Evolutionary conservation across 1,140 invertebrate species (phyloP), one percentile per base, ranked within the genome.

Genomic region (Leptopilina boulardi): DNA sequence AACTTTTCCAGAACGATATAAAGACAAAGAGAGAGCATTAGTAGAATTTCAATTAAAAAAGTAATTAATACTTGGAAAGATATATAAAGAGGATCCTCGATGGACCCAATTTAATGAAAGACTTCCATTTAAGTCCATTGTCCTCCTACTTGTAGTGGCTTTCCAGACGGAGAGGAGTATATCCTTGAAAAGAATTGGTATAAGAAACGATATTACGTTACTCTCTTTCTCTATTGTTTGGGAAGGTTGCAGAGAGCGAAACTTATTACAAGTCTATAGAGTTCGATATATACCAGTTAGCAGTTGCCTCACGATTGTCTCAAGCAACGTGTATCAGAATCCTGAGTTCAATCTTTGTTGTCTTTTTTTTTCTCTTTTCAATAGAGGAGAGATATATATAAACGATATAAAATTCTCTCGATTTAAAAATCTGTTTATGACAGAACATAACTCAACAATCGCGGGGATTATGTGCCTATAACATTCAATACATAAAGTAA

Each of bases 131-230:
- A 66, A 66, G 59, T 66, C 59, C 59, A 34, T 66, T 66, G 59
- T 66, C 59, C 59, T 66, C 59, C 23, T 9, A 8, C 23, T 66
- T 66, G 59, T 66, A 66, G 59, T 66, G 59, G 59, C 59, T 66
- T 66, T 66, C 26, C 23, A 30, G 59, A 66, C 34, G 5, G 34
- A 5, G 59, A 10, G 13, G 11, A 66, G 59, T 66, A n/a, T n/a
- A 66, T 66, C 26, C 23, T 66, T 30, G 59, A 34, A 30, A 66
- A 30, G 59, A 11, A 66, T 66, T 66, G 59, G 59, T 66, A 34
- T 66, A 66, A 66, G 59, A 66, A 66, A 66, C 59, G 23, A 66
- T 66, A 66, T 66, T 66, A 66, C 59, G 59, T 66, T 66, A 66
- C 59, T 51, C 47, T 30, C 26, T 66, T 66, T 34, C 59, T 51